Percentiles rank a stretch among this genome's conserved stretches.
phyloP scores from a whole-genome alignment of 1,140 invertebrate species.

The honey bee (Apis mellifera) region DNA sequence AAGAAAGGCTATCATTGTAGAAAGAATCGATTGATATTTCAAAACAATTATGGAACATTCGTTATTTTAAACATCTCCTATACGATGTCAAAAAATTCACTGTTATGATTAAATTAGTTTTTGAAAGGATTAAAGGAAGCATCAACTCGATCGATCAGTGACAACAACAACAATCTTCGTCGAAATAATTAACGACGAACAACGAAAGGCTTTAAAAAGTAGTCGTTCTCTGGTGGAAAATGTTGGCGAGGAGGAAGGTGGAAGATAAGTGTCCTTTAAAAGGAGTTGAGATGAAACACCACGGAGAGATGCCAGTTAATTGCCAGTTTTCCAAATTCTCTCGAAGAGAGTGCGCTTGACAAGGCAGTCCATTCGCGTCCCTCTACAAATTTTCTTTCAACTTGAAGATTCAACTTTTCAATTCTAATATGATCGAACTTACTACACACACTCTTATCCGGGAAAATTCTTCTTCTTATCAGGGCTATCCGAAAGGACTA shows the following conservation, averaged over 20 bases:
- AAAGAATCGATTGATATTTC: slow-evolving; percentile 27
- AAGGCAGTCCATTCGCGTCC: slow-evolving; percentile 41
- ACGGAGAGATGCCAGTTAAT: not conserved
- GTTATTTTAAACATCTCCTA: slow-evolving; percentile 30
- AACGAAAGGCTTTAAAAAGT: not conserved
- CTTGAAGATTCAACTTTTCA: slow-evolving; percentile 29
- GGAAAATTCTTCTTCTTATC: too few species aligned
- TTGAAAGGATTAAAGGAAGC: not conserved
- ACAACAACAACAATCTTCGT: not conserved
- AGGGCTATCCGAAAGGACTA: too few species aligned
- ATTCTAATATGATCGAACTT: slow-evolving; percentile 11
- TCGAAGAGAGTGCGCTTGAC: not conserved
- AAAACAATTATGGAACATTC: slow-evolving; percentile 12
- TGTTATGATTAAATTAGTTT: too few species aligned
- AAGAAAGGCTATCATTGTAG: slow-evolving; percentile 27
- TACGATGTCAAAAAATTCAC: slow-evolving; percentile 9
- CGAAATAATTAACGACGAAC: slow-evolving; percentile 16
- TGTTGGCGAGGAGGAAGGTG: not conserved
- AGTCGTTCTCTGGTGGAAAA: not conserved
- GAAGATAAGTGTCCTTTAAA: slow-evolving; percentile 8
- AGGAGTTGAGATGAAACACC: not conserved
- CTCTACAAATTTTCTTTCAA: slow-evolving; percentile 44
- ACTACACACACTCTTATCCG: not conserved
- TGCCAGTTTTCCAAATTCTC: not conserved
- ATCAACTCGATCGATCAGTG: not conserved